These are phyloP conservation scores for Cynopterus brachyotis DNA, from an alignment of 2,113 vertebrate genomes.

Conservation along the genomic window DNA sequence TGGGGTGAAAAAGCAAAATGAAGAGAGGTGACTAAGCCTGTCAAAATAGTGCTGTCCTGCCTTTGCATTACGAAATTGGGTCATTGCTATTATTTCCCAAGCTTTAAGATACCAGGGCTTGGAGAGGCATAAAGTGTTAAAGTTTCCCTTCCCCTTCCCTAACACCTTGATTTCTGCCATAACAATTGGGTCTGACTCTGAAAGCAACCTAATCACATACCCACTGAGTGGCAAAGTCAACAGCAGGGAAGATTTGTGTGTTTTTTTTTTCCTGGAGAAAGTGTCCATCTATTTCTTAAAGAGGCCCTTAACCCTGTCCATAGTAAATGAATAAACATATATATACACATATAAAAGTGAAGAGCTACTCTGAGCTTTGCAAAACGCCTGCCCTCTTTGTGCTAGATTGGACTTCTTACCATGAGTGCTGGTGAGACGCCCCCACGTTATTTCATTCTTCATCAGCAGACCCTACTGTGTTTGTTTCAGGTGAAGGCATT, in stretches of 20 bases:
- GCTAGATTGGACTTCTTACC: not conserved
- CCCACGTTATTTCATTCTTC: accelerated
- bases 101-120: conserved; percentile 40
- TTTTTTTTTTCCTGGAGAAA: not conserved
- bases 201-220: not conserved
- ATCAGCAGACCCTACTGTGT: not conserved
- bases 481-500: not conserved
- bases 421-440: accelerated
- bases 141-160: not conserved
- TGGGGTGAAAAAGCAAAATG: not conserved
- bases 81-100: conserved; percentile 61
- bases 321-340: not conserved
- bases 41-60: conserved; percentile 48
- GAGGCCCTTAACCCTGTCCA: not conserved
- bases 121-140: not conserved
- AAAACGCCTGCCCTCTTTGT: not conserved
- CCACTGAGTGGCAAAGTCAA: not conserved
- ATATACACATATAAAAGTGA: not conserved
- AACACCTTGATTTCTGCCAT: not conserved
- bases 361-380: not conserved
- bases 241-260: not conserved
- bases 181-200: not conserved
- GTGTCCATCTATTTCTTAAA: not conserved
- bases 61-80: conserved; percentile 57
- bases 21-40: conserved; percentile 72